These are phyloP conservation scores for Idaea aversata DNA, from an alignment of 2,888 invertebrate genomes.

Conservation along the genomic window DNA sequence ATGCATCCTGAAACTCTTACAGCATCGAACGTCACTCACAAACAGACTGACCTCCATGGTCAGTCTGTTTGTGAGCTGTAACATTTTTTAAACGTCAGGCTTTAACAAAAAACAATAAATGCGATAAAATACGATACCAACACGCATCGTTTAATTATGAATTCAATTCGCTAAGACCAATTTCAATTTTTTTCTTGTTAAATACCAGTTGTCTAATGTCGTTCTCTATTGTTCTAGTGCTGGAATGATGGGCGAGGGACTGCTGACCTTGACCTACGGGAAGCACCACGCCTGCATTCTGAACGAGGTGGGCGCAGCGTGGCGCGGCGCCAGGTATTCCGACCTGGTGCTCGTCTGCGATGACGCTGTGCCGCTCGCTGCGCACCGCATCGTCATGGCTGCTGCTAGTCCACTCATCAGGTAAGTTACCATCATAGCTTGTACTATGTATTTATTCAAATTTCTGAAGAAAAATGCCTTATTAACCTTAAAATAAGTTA, in stretches of 20 bases:
- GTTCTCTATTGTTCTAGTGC: constrained; percentile 59
- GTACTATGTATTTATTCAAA: neutral
- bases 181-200: no score
- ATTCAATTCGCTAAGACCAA: no score
- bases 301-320: constrained; percentile 94
- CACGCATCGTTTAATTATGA: no score
- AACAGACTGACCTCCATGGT: no score
- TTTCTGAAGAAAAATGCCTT: neutral
- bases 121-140: no score
- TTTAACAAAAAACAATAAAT: no score
- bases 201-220: neutral
- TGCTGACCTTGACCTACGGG: constrained; percentile 95
- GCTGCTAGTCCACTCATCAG: constrained; percentile 93
- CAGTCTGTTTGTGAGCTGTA: no score
- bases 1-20: no score
- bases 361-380: constrained; percentile 89
- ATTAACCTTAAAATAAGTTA: neutral
- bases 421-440: constrained; percentile 48
- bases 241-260: constrained; percentile 84
- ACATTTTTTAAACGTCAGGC: no score
- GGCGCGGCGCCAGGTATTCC: constrained; percentile 91
- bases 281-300: constrained; percentile 96
- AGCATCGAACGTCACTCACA: no score
- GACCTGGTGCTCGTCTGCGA: constrained; percentile 93
- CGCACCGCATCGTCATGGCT: constrained; percentile 92